Percentiles rank a stretch among this genome's conserved stretches.
Evolutionary conservation across 2,113 vertebrate species (phyloP).

Genomic region (Suricata suricatta): DNA sequence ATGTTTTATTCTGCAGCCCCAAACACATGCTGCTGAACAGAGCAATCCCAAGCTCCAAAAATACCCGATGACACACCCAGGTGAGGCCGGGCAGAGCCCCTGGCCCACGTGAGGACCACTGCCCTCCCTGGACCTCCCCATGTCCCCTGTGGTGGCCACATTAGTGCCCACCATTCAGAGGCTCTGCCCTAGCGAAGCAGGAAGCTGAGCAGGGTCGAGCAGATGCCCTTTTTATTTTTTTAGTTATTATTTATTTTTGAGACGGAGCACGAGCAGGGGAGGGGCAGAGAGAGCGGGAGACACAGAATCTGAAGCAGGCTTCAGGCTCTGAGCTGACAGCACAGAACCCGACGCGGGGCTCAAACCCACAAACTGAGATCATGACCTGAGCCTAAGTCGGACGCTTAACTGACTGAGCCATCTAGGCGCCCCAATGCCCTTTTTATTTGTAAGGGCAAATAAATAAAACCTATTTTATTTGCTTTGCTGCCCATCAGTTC

Average conservation of each 20-base stretch:
- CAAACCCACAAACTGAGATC: no score
- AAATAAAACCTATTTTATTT: neutral
- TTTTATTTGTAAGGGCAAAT: neutral
- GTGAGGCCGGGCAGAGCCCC: rapidly evolving
- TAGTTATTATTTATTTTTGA: no score
- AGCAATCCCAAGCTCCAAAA: neutral
- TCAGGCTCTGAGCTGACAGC: no score
- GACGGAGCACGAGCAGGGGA: no score
- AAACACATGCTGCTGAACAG: neutral
- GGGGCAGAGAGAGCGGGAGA: no score
- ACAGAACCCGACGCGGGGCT: no score
- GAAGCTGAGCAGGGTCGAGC: neutral
- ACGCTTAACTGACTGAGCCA: no score
- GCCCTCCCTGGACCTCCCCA: neutral
- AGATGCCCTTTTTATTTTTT: neutral
- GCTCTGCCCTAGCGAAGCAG: neutral
- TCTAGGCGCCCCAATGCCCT: neutral
- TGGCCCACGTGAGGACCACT: rapidly evolving
- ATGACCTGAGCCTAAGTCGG: no score
- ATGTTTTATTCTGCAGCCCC: constrained; percentile 42
- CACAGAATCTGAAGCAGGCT: no score
- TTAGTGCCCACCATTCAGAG: neutral
- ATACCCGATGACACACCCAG: no score
- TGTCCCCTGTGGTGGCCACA: neutral
- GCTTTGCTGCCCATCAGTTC: neutral